Percentiles rank a stretch among this genome's conserved stretches.
These are phyloP conservation scores for Toxotes lorentzi DNA, from an alignment of 2,797 vertebrate species.

Conservation along the genomic window DNA sequence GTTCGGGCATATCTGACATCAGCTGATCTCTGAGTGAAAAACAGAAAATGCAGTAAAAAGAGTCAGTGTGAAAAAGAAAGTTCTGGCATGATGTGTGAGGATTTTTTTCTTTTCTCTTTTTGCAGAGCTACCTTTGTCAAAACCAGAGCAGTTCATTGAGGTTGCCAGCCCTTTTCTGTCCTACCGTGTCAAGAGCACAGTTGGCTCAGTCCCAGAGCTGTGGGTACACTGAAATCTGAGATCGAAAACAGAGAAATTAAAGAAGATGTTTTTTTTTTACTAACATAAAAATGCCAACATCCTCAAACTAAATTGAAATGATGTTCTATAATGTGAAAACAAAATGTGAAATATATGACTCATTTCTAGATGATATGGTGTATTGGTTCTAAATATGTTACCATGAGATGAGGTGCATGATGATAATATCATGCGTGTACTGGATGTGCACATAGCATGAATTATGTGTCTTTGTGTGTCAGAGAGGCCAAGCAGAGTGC, in stretches of 20 bases:
- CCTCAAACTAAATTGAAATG: not conserved
- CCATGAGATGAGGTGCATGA: constrained; percentile 22
- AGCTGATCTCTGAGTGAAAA: constrained; percentile 64
- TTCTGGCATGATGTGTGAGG: constrained; percentile 45
- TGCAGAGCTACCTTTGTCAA: constrained; percentile 84
- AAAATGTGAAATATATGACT: constrained; percentile 32
- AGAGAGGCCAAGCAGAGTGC: constrained; percentile 64
- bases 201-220: constrained; percentile 74
- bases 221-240: constrained; percentile 79
- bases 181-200: constrained; percentile 71
- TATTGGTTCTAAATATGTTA: constrained; percentile 17
- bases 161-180: constrained; percentile 91
- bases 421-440: constrained; percentile 34
- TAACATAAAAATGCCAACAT: not conserved
- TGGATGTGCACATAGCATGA: constrained; percentile 19
- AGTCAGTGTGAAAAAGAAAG: constrained; percentile 45
- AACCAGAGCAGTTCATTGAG: constrained; percentile 89
- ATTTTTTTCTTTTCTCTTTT: constrained; percentile 46
- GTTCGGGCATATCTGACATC: constrained; percentile 62
- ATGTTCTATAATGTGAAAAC: constrained; percentile 4
- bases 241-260: constrained; percentile 36
- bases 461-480: constrained; percentile 59
- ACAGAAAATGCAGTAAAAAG: constrained; percentile 46
- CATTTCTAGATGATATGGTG: constrained; percentile 12
- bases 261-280: not conserved